phyloP scores from a whole-genome alignment of 2,797 vertebrate genomes.

The Cichlasoma orientale region DNA sequence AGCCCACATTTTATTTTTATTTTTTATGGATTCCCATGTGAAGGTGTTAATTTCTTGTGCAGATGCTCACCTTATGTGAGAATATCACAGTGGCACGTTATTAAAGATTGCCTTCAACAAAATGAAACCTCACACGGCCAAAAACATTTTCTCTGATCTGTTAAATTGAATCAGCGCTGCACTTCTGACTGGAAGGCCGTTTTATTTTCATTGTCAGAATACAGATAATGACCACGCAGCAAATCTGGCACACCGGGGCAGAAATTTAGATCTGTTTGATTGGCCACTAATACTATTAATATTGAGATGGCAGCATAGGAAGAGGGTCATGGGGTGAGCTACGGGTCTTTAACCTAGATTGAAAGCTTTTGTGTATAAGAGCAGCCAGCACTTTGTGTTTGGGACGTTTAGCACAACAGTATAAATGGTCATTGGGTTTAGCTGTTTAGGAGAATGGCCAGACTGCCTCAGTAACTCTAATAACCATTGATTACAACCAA shows the following conservation, averaged over 20 bases:
- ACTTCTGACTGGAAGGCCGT: neutral
- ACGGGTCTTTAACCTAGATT: neutral
- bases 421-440: neutral
- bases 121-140: neutral
- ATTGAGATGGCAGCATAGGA: neutral
- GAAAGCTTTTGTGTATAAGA: neutral
- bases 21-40: neutral
- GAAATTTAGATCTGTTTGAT: neutral
- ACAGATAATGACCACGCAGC: slow-evolving; percentile 6
- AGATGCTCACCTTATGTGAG: neutral
- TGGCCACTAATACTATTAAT: neutral
- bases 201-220: slow-evolving; percentile 7
- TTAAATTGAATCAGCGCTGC: slow-evolving; percentile 23
- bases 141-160: slow-evolving; percentile 1
- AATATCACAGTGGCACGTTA: neutral
- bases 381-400: slow-evolving; percentile 5
- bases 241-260: neutral
- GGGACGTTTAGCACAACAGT: slow-evolving; percentile 9
- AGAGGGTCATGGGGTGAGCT: neutral
- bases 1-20: neutral
- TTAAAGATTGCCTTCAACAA: slow-evolving; percentile 12
- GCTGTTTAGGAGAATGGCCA: neutral
- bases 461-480: neutral
- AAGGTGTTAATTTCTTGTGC: slow-evolving; percentile 32
- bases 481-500: neutral